Evolutionary conservation across 2,888 invertebrate species (phyloP).

Genomic region (Aporophyla lueneburgensis): DNA sequence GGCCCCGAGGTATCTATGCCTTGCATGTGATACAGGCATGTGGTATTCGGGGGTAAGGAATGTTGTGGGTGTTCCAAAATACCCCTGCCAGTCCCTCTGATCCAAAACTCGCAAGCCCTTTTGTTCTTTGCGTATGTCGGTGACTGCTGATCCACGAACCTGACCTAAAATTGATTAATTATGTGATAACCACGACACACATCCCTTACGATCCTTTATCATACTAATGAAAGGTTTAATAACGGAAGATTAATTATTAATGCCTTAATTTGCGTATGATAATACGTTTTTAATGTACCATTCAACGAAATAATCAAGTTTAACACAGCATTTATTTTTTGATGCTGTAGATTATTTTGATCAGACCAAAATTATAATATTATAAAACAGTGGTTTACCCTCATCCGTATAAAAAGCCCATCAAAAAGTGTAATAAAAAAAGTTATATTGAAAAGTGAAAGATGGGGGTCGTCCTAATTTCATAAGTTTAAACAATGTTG

Average conservation of each 20-base stretch:
- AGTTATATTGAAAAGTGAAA: constrained; percentile 55
- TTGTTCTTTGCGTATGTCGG: constrained; percentile 96
- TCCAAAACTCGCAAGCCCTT: constrained; percentile 96
- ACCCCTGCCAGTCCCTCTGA: constrained; percentile 95
- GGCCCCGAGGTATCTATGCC: constrained; percentile 92
- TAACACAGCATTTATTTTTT: too few relatives aligned
- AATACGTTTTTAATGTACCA: neutral
- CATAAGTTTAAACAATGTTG: constrained; percentile 82
- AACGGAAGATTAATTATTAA: constrained; percentile 42
- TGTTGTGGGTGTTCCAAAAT: constrained; percentile 96
- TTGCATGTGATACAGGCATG: constrained; percentile 96
- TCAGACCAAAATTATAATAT: constrained; percentile 9
- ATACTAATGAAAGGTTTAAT: constrained; percentile 59
- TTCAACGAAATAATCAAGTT: neutral
- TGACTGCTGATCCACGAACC: constrained; percentile 96
- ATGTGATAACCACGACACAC: constrained; percentile 71
- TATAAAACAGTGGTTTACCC: neutral
- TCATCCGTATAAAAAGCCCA: constrained; percentile 17
- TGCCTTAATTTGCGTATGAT: neutral
- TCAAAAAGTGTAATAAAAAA: constrained; percentile 46
- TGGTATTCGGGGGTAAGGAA: constrained; percentile 96
- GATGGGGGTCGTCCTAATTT: constrained; percentile 77
- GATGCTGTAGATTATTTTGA: constrained; percentile 2
- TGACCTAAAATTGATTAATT: constrained; percentile 91
- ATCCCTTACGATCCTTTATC: constrained; percentile 65